Evolutionary conservation across 2,888 invertebrate species (phyloP), one percentile per base, ranked within the genome.

Genomic region (Erpobdella octoculata): DNA sequence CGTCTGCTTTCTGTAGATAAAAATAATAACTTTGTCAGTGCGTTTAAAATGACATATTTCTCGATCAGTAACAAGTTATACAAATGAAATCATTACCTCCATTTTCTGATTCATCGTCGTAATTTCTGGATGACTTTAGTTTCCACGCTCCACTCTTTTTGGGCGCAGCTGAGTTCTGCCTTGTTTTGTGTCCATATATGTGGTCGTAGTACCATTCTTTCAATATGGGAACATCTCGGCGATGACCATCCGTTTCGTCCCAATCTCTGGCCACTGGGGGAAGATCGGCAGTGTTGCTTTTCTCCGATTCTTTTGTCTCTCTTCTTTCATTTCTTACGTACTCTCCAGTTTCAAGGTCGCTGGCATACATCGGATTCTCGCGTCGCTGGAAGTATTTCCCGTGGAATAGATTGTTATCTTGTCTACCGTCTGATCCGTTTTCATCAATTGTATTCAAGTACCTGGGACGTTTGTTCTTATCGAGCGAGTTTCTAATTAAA

Each of bases 381-480:
- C 74, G 71, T 9, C 48, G 33, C 72, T 73, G 74, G 48, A 74
- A 71, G 64, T 76, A 77, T 8, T 71, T 61, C 2, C 73, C 70
- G 36, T 76, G 74, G 72, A 77, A 77, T n/a, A 73, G 61, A 48
- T 77, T 77, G 65, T 76, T 76, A 48, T 76, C 76, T 53, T 75
- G 74, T 12, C 73, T 68, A 1, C 41, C 72, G 5, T 75, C 73
- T 9, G 71, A 69, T 8, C 75, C 73, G n/a, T 53, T 58, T 58
- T 76, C 74, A 8, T 65, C 72, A 5, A 76, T 75, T 9, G 75
- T 73, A 53, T 76, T 75, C 65, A 77, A 38, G 38, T 74, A 73
- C 48, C 70, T 68, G 8, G 31, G 62, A 33, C 62, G 28, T 25
- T 28, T 9, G 31, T 62, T 35, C 35, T 62, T 62, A 31, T 62